Evolutionary conservation across 2,888 invertebrate genomes (phyloP).

Genomic region (Macrosoma leucophasiata): DNA sequence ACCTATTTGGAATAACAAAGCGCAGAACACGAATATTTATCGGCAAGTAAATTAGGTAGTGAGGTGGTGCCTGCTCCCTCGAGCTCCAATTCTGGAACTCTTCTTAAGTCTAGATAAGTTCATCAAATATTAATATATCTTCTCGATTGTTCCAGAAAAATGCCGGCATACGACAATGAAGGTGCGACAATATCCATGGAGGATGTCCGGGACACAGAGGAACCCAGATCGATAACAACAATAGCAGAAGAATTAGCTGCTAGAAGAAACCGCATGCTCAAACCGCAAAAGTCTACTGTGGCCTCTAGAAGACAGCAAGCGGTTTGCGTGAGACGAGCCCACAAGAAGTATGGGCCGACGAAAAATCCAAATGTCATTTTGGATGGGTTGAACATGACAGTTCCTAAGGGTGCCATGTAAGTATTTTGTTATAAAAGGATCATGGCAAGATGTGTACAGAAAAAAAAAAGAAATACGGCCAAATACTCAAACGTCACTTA

Average conservation of each 20-base stretch:
- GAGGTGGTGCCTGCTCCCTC: too few species aligned
- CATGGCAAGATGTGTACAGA: too few species aligned
- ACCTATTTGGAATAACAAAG: too few species aligned
- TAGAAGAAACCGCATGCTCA: slow-evolving; percentile 50
- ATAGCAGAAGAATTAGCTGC: slow-evolving; percentile 48
- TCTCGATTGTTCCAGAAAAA: slow-evolving; percentile 37
- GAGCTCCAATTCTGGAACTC: too few species aligned
- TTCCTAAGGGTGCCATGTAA: slow-evolving; percentile 92
- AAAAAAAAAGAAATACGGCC: too few species aligned
- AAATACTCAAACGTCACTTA: too few species aligned
- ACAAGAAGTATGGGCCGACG: slow-evolving; percentile 88
- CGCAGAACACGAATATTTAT: too few species aligned
- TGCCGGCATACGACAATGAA: slow-evolving; percentile 70
- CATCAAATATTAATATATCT: background rate
- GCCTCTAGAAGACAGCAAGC: slow-evolving; percentile 85
- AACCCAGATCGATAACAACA: slow-evolving; percentile 45
- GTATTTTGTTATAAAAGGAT: too few species aligned
- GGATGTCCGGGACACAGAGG: slow-evolving; percentile 49
- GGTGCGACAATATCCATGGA: slow-evolving; percentile 68
- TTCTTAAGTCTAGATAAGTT: too few species aligned
- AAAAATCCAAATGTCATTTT: slow-evolving; percentile 88
- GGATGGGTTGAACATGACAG: slow-evolving; percentile 93
- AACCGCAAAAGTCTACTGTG: slow-evolving; percentile 81
- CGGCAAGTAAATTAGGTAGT: too few species aligned
- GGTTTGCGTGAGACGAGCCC: slow-evolving; percentile 88